Conservation (phyloP, 1,140 invertebrate genomes). For the Drosophila hydei region DNA sequence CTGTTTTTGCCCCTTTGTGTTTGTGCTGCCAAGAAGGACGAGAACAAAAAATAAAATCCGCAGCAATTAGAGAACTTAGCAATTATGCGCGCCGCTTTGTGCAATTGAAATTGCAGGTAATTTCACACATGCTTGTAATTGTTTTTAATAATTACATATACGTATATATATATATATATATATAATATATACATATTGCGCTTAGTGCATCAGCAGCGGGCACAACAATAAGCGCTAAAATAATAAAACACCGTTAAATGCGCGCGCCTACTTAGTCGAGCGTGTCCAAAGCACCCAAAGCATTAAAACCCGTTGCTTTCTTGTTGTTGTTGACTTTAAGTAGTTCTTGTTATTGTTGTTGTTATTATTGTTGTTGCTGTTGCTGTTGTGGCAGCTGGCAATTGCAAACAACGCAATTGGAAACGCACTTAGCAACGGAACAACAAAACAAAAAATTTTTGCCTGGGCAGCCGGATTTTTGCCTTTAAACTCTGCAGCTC, state of each 20-base stretch:
- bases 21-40: conserved; percentile 15
- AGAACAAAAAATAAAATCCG: conserved; percentile 5
- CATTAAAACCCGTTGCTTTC: conserved; percentile 1
- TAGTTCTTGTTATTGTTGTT: conserved; percentile 21
- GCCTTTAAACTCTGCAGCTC: not conserved
- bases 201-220: conserved; percentile 11
- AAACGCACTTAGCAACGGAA: conserved; percentile 39
- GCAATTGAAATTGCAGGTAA: conserved; percentile 40
- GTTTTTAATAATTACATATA: conserved; percentile 10
- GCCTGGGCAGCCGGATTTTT: conserved; percentile 5
- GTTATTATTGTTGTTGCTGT: conserved; percentile 2
- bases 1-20: not conserved
- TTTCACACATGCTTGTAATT: conserved; percentile 42
- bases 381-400: conserved; percentile 30
- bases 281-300: conserved; percentile 30
- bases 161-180: too few species aligned
- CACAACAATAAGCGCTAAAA: conserved; percentile 27
- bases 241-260: conserved; percentile 54
- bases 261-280: conserved; percentile 40
- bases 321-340: conserved; percentile 7
- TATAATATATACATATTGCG: conserved; percentile 2
- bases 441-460: conserved; percentile 7
- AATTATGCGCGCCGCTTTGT: conserved; percentile 23
- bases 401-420: conserved; percentile 22
- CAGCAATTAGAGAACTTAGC: conserved; percentile 12